phyloP scores from a whole-genome alignment of 2,888 invertebrate genomes.

The Eulithis prunata region DNA sequence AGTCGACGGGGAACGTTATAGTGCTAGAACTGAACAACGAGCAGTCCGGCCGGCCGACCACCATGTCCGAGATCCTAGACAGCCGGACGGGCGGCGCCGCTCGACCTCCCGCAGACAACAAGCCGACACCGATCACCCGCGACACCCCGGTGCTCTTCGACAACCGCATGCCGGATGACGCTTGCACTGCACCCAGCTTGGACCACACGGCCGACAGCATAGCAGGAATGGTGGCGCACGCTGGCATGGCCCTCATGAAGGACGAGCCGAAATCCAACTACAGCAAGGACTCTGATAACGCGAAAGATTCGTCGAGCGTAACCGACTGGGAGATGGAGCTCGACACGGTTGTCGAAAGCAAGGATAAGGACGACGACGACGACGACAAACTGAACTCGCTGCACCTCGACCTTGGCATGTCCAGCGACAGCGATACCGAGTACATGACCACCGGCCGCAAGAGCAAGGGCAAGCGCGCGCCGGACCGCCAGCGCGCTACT shows the following conservation, averaged over 20 bases:
- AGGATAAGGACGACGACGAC: slow-evolving; percentile 74
- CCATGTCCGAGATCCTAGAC: slow-evolving; percentile 78
- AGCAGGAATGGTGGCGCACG: slow-evolving; percentile 66
- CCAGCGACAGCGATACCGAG: slow-evolving; percentile 79
- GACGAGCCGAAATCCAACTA: slow-evolving; percentile 54
- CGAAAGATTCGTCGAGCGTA: slow-evolving; percentile 72
- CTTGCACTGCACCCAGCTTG: slow-evolving; percentile 73
- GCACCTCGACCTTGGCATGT: slow-evolving; percentile 79
- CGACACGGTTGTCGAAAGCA: slow-evolving; percentile 73
- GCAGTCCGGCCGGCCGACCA: slow-evolving; percentile 73
- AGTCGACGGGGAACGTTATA: slow-evolving; percentile 75
- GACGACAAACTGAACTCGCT: slow-evolving; percentile 77
- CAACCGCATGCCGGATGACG: slow-evolving; percentile 67
- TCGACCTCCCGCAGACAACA: slow-evolving; percentile 56
- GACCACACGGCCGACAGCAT: slow-evolving; percentile 73
- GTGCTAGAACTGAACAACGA: slow-evolving; percentile 79
- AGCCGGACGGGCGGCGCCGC: slow-evolving; percentile 57
- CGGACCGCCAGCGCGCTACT: slow-evolving; percentile 63
- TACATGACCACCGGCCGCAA: slow-evolving; percentile 68
- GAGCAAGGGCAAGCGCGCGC: slow-evolving; percentile 62
- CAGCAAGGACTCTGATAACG: slow-evolving; percentile 53
- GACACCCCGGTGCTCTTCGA: slow-evolving; percentile 84
- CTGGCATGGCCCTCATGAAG: slow-evolving; percentile 58
- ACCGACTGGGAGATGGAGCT: slow-evolving; percentile 87
- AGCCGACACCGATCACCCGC: slow-evolving; percentile 74